Conservation (phyloP, 2,113 vertebrate genomes). For the Sylvilagus bachmani region DNA sequence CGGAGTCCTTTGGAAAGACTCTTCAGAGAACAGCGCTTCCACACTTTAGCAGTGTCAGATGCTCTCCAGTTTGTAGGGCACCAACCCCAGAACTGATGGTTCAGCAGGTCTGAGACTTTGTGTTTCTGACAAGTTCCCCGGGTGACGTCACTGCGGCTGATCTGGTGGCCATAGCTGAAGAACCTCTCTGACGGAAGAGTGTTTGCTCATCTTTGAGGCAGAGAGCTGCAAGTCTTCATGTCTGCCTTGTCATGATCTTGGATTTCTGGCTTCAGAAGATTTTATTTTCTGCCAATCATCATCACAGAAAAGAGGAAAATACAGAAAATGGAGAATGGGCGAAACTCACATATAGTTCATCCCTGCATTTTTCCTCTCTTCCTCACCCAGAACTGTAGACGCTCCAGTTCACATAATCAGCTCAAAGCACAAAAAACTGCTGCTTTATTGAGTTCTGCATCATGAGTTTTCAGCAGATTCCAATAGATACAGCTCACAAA, state of each 20-base stretch:
- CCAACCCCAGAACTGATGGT: not conserved
- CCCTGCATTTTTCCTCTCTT: not conserved
- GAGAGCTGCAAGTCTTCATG: not conserved
- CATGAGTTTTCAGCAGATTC: not conserved
- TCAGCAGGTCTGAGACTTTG: not conserved
- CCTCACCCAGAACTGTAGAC: not conserved
- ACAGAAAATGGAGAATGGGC: not conserved
- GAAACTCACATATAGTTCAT: not conserved
- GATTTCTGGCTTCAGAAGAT: conserved; percentile 27
- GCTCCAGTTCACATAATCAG: not conserved
- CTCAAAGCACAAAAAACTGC: not conserved
- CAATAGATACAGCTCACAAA: not conserved
- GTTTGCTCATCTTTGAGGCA: not conserved
- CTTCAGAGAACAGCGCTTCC: not conserved
- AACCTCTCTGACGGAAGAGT: not conserved
- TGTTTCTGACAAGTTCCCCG: not conserved
- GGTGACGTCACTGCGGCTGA: not conserved
- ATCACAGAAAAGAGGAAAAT: not conserved
- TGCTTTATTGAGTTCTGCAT: not conserved
- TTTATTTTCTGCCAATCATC: not conserved
- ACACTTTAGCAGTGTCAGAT: not conserved
- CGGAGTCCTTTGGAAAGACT: not conserved
- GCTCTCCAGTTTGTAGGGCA: not conserved
- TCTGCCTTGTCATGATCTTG: not conserved
- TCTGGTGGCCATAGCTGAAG: not conserved